A percentile compares a stretch with the other conserved stretches of the same genome.
These are phyloP conservation scores for Rhea americana DNA, from an alignment of 2,113 vertebrate genomes.

Conservation along the genomic window DNA sequence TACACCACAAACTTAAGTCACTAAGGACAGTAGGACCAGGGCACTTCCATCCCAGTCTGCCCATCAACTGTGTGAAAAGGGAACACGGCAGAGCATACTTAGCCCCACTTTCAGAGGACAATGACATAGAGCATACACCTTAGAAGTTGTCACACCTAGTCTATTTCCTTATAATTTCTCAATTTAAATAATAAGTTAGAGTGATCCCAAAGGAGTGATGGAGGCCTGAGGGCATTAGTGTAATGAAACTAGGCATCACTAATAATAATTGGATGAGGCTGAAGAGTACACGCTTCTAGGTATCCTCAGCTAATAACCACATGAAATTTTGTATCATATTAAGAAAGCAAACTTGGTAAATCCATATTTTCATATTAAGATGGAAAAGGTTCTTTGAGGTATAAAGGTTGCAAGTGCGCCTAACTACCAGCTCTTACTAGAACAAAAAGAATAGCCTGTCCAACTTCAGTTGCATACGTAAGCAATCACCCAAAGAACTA, in stretches of 20 bases:
- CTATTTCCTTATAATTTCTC: neutral
- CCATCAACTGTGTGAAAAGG: neutral
- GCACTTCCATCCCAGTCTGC: neutral
- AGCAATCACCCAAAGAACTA: neutral
- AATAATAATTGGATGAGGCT: neutral
- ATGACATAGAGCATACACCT: neutral
- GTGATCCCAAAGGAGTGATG: accelerated
- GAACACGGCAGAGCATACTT: neutral
- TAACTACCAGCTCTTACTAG: neutral
- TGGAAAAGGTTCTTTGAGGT: neutral
- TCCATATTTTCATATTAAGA: neutral
- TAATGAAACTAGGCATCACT: neutral
- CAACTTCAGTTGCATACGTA: neutral
- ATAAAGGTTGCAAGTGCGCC: neutral
- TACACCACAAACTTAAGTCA: neutral
- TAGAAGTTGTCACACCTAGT: neutral
- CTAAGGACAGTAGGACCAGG: accelerated
- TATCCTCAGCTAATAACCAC: neutral
- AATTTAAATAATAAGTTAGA: neutral
- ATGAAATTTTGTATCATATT: neutral
- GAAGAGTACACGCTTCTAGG: neutral
- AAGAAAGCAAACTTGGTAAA: neutral
- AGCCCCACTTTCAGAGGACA: neutral
- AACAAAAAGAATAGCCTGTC: neutral
- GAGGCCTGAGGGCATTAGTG: neutral